Conservation (phyloP, 2,797 vertebrate species). For the Trichosurus vulpecula region DNA sequence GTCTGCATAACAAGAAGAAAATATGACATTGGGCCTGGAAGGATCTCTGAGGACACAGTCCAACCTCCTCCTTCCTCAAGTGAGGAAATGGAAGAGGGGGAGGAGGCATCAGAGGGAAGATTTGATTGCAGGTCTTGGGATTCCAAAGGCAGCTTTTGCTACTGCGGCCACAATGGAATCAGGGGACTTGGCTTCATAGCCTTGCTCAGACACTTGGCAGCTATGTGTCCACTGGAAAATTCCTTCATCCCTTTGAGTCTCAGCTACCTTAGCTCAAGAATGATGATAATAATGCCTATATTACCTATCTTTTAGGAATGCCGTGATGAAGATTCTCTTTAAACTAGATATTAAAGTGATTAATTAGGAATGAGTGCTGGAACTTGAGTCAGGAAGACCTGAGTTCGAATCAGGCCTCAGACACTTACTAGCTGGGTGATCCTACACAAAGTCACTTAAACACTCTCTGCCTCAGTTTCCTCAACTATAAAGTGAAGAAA, state of each 20-base stretch:
- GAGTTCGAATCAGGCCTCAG: neutral
- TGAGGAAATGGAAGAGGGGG: neutral
- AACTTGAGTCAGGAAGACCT: neutral
- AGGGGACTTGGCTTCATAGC: fast-evolving
- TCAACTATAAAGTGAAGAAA: neutral
- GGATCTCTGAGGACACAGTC: neutral
- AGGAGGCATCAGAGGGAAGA: neutral
- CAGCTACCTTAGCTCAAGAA: neutral
- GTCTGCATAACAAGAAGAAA: neutral
- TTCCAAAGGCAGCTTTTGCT: neutral
- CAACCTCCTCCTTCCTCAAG: neutral
- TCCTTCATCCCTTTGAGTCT: fast-evolving
- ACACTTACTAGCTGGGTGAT: neutral
- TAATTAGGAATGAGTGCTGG: neutral
- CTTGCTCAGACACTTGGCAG: neutral
- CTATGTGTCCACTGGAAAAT: neutral
- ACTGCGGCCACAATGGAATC: neutral
- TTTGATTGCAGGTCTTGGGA: neutral
- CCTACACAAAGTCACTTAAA: neutral
- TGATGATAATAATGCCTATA: neutral
- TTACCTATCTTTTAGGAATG: neutral
- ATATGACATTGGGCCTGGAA: fast-evolving
- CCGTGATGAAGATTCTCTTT: neutral
- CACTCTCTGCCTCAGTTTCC: neutral
- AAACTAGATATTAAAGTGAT: neutral